Percentiles rank a stretch among this genome's conserved stretches.
These are phyloP conservation scores for Andrena camellia DNA, from an alignment of 2,888 invertebrate species.

Conservation along the genomic window DNA sequence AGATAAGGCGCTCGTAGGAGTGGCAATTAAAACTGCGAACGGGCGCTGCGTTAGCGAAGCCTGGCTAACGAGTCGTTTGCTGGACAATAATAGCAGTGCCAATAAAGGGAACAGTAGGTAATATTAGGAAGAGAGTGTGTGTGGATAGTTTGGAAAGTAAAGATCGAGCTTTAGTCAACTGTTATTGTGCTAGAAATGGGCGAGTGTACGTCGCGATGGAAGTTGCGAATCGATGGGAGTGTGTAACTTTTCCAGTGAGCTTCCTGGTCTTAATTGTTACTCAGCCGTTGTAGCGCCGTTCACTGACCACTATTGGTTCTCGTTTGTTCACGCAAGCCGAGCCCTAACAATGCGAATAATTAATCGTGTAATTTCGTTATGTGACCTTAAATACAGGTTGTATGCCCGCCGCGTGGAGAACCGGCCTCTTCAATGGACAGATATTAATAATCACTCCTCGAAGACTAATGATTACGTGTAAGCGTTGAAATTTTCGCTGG, in stretches of 20 bases:
- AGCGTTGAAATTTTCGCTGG: conserved; percentile 51
- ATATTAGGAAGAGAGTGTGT: not conserved
- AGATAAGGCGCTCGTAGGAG: conserved; percentile 69
- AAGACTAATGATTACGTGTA: conserved; percentile 47
- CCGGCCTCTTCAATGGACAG: conserved; percentile 45
- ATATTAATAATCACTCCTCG: conserved; percentile 69
- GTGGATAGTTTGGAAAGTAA: not conserved
- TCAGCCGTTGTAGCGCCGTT: not conserved
- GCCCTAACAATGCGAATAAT: conserved; percentile 68
- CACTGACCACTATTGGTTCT: conserved; percentile 13
- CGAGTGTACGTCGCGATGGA: no score
- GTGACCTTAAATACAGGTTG: conserved; percentile 43
- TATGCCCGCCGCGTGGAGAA: conserved; percentile 47
- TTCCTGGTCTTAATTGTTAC: no score
- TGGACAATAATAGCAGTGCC: not conserved
- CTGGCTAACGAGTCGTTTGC: not conserved
- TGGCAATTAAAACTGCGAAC: conserved; percentile 53
- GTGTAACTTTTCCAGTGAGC: no score
- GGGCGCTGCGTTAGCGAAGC: not conserved
- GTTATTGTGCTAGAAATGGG: not conserved
- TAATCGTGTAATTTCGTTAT: conserved; percentile 63
- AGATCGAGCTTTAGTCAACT: not conserved
- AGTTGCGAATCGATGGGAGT: no score
- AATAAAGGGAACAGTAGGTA: conserved; percentile 37
- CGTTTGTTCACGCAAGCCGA: conserved; percentile 26